These are phyloP conservation scores for Chamaea fasciata DNA, from an alignment of 2,113 vertebrate genomes.

Conservation along the genomic window DNA sequence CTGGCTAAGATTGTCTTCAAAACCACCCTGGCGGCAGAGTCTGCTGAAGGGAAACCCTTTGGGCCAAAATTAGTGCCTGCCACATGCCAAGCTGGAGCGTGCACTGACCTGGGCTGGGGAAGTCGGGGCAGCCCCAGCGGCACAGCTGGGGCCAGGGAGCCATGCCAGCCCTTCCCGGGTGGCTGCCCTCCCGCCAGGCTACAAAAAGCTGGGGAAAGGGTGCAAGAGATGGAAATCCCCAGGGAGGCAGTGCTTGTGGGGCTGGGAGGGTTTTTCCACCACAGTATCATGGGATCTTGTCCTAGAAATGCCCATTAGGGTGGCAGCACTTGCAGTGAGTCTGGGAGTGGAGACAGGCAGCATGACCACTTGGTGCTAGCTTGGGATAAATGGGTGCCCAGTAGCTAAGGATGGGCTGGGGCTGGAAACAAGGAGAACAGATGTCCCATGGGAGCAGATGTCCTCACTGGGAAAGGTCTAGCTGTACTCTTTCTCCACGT, in stretches of 20 bases:
- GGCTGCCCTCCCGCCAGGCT: not conserved
- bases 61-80: conserved; percentile 39
- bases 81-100: not conserved
- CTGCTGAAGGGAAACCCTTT: conserved; percentile 46
- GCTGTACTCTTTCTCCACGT: not conserved
- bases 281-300: not conserved
- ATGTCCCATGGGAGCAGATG: not conserved
- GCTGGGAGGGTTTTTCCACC: not conserved
- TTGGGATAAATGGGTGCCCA: not conserved
- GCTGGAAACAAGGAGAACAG: not conserved
- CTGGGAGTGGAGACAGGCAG: not conserved
- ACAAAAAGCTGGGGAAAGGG: not conserved
- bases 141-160: not conserved
- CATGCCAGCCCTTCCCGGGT: not conserved
- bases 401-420: not conserved
- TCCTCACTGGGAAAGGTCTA: not conserved
- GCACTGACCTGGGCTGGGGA: not conserved
- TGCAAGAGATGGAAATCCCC: not conserved
- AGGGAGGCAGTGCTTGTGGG: accelerated
- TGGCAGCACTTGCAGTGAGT: not conserved
- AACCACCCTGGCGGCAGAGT: not conserved
- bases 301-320: not conserved
- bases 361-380: accelerated
- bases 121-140: not conserved
- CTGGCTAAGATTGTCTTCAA: conserved; percentile 31